Evolutionary conservation across 2,113 vertebrate genomes (phyloP), one percentile per base, ranked within the genome.

Genomic region (Potamarius usumacintae): DNA sequence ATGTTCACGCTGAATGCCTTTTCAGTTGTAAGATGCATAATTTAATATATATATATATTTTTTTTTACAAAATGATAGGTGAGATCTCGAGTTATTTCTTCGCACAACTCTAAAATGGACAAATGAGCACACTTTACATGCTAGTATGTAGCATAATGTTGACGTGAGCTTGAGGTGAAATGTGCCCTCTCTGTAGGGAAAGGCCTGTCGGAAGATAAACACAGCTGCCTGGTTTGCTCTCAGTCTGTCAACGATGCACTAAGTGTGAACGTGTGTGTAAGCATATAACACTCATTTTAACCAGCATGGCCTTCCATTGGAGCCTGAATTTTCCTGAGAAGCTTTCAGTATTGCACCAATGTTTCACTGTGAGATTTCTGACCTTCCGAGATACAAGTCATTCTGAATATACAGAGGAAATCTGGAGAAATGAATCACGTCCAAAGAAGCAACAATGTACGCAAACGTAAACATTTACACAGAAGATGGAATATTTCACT

Each of bases 131-230:
- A 7, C 27, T 55, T n/a, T 79, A 25, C 10, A 0, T 81, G n/a
- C 55, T 34, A 60, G 9, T 3, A 60, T 4, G 50, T 42, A 15
- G 62, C 22, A 2, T 77, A 77, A 76, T 50, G 10, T 50, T 72
- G 1, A 50, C 50, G n/a, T 42, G 9, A 57, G 25, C 72, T 34
- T 7, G 50, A 55, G 9, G 48, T 80, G 50, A 81, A 69, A 81
- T 22, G 34, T 82, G 79, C 63, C 20, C 48, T 72, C 25, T 82
- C 77, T 57, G 63, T 42, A n/a, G 86, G 79, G 18, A 81, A 77
- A 87, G 65, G 89, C 84, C 90, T 91, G 88, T 86, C 65, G 25
- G 10, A 93, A 92, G 91, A 95, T 91, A 94, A 94, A 94, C 93
- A 95, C 94, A 95, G 94, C 93, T 94, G 94, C 90, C 87, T 34